Base-by-base conservation (phyloP, 2,888 invertebrate species). In the Cosmia trapezina region DNA sequence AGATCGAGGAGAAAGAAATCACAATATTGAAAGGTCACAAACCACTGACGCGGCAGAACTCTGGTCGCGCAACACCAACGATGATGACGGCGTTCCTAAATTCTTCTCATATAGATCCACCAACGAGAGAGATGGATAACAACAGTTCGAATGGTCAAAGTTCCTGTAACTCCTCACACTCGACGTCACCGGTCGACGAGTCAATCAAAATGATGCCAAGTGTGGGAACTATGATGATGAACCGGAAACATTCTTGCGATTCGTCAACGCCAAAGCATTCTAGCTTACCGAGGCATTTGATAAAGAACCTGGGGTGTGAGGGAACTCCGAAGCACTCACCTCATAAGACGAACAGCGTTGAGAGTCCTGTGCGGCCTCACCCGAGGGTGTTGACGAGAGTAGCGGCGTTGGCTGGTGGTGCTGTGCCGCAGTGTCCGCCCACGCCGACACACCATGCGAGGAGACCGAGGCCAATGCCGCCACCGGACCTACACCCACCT, bases 401-500 rank as follows among this genome's bases (percentile, higher is more conserved):
- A 49, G 96, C 96, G 0, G 96, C 96, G 51, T 92, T 97, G 62
- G 96, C 96, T n/a, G 96, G 97, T 0, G 89, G 94, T 63, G 95
- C 96, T 1, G 93, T 95, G 57, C 97, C 97, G 0, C 97, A 98
- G 80, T 98, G 98, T 89, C 98, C 98, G 5, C 98, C 98, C 0
- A 98, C 98, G 0, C 98, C 98, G 0, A 98, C 98, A 0, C 98
- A 98, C 92, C 98, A 98, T 89, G 98, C 98, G 1, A 96, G 98
- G 57, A 97, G 97, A 62, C 96, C 97, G 11, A 96, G 97, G 78
- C 97, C 97, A 22, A 93, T 97, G 82, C 97, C 97, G 1, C 96
- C 96, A 0, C 96, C 97, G 0, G 96, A 96, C 65, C 90, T 97
- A 47, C 96, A 97, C 75, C 96, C 96, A 0, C 96, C 96, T 3